Evolutionary conservation across 1,140 invertebrate genomes (phyloP), one percentile per base, ranked within the genome.

Genomic region (Zaprionus kolodkinae): DNA sequence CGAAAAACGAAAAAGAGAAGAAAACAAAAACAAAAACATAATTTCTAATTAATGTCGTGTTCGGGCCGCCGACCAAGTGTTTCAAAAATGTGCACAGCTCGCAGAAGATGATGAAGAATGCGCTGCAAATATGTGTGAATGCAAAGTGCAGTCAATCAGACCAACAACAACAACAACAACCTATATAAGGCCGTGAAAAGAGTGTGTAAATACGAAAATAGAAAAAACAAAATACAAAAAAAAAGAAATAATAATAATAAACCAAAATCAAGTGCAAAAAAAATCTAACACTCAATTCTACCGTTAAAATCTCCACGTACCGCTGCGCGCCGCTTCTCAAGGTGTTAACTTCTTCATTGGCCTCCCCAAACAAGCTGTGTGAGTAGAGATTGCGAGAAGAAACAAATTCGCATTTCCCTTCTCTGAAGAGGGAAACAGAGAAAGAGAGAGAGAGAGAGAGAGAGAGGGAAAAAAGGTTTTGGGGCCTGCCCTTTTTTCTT

Each of bases 381-480:
- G 56, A 76, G 73, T 76, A 69, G 5, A 43, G 13, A 40, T 13
- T 6, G 38, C n/a, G 13, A 15, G 40, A 15, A 45, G 40, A 45
- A 67, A 67, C 74, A 82, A 72, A 87, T 87, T 84, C 75, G 79
- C 69, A 86, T 75, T 79, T 70, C 57, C 82, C 45, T 65, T 67
- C 68, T 17, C 59, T 35, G 38, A 12, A 35, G 13, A 54, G 25
- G 35, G 13, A 15, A 6, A 15, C 0, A 1, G 6, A 43, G n/a
- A 2, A 13, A 2, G 40, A 15, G n/a, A 45, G 15, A 36, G n/a
- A 27, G 21, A 30, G n/a, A n/a, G n/a, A n/a, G n/a, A n/a, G n/a
- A n/a, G n/a, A n/a, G n/a, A n/a, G 30, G 36, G 40, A 40, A 43
- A 30, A 43, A 36, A 64, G 33, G 33, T 65, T 61, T 36, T 72